Percentiles rank a stretch among this genome's conserved stretches.
Evolutionary conservation across 2,113 vertebrate species (phyloP).

Genomic region (Dipodomys ordii): DNA sequence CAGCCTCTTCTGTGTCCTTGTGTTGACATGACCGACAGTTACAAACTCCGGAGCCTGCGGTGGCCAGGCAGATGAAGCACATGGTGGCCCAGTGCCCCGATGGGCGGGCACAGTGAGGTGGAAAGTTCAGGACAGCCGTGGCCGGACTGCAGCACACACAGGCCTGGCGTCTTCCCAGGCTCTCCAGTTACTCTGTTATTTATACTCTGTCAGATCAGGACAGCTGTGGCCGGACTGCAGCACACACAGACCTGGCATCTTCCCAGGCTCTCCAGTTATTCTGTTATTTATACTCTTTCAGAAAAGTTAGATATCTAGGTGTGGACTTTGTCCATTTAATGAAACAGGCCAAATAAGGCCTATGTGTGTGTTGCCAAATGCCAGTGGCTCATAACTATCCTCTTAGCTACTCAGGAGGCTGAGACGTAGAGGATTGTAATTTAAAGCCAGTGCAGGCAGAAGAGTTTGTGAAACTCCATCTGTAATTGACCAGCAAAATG

Average conservation of each 20-base stretch:
- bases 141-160: rapidly evolving
- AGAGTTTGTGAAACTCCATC: too few species aligned
- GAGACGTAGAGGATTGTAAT: too few species aligned
- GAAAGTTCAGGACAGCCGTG: not conserved
- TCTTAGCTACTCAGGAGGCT: too few species aligned
- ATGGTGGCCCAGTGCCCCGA: rapidly evolving
- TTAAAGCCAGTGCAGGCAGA: too few species aligned
- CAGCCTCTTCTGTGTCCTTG: rapidly evolving
- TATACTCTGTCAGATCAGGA: rapidly evolving
- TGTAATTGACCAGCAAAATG: too few species aligned
- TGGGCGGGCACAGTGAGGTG: rapidly evolving
- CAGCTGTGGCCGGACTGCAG: not conserved
- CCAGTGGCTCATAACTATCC: too few species aligned
- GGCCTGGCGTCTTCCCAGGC: not conserved
- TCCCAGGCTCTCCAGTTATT: not conserved
- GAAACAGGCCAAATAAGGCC: too few species aligned
- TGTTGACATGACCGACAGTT: rapidly evolving
- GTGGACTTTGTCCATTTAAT: too few species aligned
- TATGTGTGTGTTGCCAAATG: too few species aligned
- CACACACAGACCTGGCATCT: too few species aligned
- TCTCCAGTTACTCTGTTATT: not conserved
- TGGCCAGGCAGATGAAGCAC: not conserved
- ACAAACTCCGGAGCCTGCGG: rapidly evolving
- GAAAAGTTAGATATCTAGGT: too few species aligned
- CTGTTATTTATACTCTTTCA: not conserved